phyloP scores from a whole-genome alignment of 2,797 vertebrate genomes.

The Channallabes apus region DNA sequence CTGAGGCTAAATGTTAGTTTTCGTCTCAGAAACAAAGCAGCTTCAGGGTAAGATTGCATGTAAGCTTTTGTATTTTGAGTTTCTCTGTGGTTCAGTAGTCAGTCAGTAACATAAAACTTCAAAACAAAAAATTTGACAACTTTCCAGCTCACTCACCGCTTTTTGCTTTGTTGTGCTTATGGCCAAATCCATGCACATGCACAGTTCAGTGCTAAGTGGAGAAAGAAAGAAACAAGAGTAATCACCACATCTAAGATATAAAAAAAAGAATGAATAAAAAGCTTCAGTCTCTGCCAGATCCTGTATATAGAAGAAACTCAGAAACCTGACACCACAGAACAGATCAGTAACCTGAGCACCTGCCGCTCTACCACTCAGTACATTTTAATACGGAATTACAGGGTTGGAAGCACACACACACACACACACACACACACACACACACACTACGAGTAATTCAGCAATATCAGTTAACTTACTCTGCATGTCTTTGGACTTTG shows the following conservation, averaged over 20 bases:
- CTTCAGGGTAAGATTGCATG: neutral
- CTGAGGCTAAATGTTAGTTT: neutral
- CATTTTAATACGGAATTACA: neutral
- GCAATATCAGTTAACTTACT: no score
- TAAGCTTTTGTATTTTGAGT: neutral
- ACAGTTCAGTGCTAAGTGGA: neutral
- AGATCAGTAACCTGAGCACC: neutral
- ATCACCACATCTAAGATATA: neutral
- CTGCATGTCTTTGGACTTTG: no score
- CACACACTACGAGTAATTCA: no score
- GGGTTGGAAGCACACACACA: neutral
- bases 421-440: no score
- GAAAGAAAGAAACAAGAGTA: neutral
- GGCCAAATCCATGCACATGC: neutral
- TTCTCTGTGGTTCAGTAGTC: neutral
- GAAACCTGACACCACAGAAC: neutral
- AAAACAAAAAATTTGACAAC: neutral
- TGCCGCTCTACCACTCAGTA: neutral
- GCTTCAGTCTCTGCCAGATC: neutral
- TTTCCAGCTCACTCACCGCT: neutral
- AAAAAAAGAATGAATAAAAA: neutral
- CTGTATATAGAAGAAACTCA: neutral
- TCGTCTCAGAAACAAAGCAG: neutral
- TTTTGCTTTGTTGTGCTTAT: neutral
- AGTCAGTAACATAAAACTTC: slow-evolving; percentile 4